Conservation (phyloP, 2,888 invertebrate genomes). For the Erebia palarica region DNA sequence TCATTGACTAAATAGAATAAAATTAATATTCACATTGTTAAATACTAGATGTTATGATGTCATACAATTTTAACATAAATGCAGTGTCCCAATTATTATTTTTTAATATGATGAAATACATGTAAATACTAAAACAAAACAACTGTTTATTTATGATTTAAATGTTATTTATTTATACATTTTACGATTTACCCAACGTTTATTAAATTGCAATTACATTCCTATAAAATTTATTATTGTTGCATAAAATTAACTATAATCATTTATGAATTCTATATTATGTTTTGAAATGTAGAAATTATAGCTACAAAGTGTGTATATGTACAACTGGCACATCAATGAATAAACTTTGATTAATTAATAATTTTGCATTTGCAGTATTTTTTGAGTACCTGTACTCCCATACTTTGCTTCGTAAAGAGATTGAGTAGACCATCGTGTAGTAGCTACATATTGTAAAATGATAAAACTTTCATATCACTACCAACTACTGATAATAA, state of each 20-base stretch:
- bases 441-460: too few species aligned
- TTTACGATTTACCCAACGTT: conserved; percentile 31
- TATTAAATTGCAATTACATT: conserved; percentile 44
- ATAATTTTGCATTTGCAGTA: conserved; percentile 25
- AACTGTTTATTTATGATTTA: conserved; percentile 37
- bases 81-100: conserved; percentile 8
- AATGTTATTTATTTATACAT: conserved; percentile 33
- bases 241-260: conserved; percentile 41
- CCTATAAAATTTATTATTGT: conserved; percentile 44
- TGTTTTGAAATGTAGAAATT: conserved; percentile 42
- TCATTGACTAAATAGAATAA: conserved; percentile 44
- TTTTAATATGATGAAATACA: conserved; percentile 14
- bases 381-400: too few species aligned
- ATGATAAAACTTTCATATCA: too few species aligned
- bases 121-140: conserved; percentile 38
- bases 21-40: conserved; percentile 23
- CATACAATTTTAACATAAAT: conserved; percentile 19
- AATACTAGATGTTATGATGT: conserved; percentile 13
- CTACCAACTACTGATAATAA: too few species aligned
- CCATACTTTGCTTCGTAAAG: too few species aligned
- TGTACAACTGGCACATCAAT: conserved; percentile 36
- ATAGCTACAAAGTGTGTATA: conserved; percentile 37
- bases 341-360: conserved; percentile 36
- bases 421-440: too few species aligned
- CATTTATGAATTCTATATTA: conserved; percentile 38